phyloP scores from a whole-genome alignment of 2,113 vertebrate genomes.

The Egretta garzetta region DNA sequence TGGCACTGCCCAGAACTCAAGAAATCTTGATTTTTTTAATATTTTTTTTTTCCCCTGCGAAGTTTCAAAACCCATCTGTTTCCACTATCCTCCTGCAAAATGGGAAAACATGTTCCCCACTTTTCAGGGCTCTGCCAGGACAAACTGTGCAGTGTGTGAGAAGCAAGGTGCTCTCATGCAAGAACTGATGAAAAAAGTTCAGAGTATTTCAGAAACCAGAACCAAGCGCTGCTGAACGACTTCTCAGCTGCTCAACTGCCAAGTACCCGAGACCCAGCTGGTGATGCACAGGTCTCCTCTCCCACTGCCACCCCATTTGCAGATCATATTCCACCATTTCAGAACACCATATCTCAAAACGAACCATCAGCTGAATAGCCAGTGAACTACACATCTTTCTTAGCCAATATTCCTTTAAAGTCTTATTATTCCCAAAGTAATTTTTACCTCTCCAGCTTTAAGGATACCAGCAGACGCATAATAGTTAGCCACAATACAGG shows the following conservation, averaged over 20 bases:
- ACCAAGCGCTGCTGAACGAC: neutral
- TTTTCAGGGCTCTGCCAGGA: neutral
- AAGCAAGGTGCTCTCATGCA: neutral
- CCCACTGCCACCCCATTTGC: neutral
- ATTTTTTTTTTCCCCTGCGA: neutral
- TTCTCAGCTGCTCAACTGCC: neutral
- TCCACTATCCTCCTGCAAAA: neutral
- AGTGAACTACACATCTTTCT: neutral
- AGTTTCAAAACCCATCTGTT: neutral
- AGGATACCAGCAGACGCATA: constrained; percentile 91
- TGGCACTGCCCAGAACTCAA: fast-evolving
- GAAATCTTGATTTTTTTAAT: neutral
- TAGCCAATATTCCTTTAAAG: neutral
- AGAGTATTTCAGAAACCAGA: neutral
- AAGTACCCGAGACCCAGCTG: neutral
- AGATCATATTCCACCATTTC: neutral
- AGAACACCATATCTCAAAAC: neutral
- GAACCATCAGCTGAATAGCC: neutral
- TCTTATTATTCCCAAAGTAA: neutral
- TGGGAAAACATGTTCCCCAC: fast-evolving
- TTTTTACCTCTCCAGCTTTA: constrained; percentile 89
- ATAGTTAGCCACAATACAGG: constrained; percentile 97
- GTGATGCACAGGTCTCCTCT: neutral
- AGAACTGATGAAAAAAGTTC: neutral
- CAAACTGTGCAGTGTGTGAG: neutral